Percentiles rank a stretch among this genome's conserved stretches.
These are phyloP conservation scores for Coccyzus lansbergi DNA, from an alignment of 2,797 vertebrate species.

Conservation along the genomic window DNA sequence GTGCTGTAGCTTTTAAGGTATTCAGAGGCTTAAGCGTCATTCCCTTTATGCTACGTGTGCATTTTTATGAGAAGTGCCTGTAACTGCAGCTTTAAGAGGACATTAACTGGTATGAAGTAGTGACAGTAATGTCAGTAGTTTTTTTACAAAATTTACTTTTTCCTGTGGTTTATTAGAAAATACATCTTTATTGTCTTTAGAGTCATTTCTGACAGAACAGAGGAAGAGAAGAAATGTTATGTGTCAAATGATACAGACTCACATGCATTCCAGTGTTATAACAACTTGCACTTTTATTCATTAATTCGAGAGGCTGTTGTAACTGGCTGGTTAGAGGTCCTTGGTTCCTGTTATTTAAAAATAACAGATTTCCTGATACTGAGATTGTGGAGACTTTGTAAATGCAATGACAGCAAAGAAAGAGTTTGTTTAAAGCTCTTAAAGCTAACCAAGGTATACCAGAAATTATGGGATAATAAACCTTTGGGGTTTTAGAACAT, in stretches of 20 bases:
- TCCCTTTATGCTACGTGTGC: not conserved
- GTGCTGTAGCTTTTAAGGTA: not conserved
- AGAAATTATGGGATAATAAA: not conserved
- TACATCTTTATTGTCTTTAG: conserved; percentile 6
- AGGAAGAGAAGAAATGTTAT: not conserved
- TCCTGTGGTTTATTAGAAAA: not conserved
- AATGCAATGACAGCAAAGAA: not conserved
- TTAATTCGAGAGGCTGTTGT: conserved; percentile 40
- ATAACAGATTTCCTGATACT: not conserved
- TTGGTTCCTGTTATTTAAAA: conserved; percentile 9
- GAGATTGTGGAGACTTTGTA: not conserved
- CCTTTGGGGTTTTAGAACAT: not conserved
- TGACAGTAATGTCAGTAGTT: not conserved
- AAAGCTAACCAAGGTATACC: not conserved
- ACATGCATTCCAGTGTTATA: not conserved
- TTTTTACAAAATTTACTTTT: not conserved
- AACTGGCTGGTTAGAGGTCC: not conserved
- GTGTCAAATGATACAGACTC: conserved; percentile 26
- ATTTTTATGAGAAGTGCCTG: not conserved
- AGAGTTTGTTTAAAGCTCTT: conserved; percentile 11
- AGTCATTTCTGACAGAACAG: not conserved
- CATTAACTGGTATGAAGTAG: not conserved
- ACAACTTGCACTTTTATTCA: conserved; percentile 29
- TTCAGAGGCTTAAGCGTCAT: not conserved
- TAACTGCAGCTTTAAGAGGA: not conserved